These are phyloP conservation scores for Patella vulgata DNA, from an alignment of 1,140 invertebrate genomes.

Conservation along the genomic window DNA sequence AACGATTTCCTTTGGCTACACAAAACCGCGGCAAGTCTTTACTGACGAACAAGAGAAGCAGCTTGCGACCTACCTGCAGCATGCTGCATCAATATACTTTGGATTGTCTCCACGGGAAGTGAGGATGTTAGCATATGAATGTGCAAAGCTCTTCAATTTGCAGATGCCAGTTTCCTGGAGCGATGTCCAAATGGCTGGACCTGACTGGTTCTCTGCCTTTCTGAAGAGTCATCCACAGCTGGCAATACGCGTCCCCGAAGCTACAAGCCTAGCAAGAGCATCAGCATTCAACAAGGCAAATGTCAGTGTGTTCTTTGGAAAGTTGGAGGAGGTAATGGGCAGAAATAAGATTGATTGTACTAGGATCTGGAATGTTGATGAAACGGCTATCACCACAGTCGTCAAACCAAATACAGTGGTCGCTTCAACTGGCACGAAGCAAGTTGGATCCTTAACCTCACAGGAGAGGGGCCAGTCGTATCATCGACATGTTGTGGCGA, in stretches of 20 bases:
- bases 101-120: no score
- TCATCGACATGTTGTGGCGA: no score
- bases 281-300: conserved; percentile 69
- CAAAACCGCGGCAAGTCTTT: no score
- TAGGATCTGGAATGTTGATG: conserved; percentile 68
- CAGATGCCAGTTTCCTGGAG: no score
- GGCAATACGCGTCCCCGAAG: conserved; percentile 63
- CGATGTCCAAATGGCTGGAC: conserved; percentile 62
- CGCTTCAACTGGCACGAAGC: conserved; percentile 58
- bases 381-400: conserved; percentile 68
- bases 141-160: no score
- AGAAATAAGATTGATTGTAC: conserved; percentile 5
- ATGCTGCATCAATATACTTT: no score
- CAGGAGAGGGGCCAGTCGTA: conserved; percentile 60
- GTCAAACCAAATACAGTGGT: conserved; percentile 66
- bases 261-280: conserved; percentile 65
- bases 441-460: conserved; percentile 65
- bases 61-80: no score
- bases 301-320: conserved; percentile 60
- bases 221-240: conserved; percentile 65
- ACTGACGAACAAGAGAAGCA: no score
- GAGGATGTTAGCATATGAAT: no score
- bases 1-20: no score
- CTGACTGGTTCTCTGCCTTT: conserved; percentile 67
- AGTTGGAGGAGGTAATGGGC: conserved; percentile 39